Evolutionary conservation across 2,888 invertebrate species (phyloP).

Genomic region (Drosophila mercatorum): DNA sequence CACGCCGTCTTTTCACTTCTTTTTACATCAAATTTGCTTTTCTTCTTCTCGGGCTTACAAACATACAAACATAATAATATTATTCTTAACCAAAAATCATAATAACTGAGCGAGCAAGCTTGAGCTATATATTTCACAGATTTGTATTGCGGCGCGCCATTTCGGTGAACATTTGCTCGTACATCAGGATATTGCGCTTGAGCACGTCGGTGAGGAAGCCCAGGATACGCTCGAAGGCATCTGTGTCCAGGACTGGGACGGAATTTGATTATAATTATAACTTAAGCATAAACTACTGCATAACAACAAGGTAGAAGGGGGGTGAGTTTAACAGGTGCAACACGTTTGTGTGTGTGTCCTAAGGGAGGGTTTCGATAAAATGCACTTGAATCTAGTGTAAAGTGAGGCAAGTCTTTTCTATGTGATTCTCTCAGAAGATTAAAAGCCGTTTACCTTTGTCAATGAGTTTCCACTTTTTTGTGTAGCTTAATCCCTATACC

Average conservation of each 20-base stretch:
- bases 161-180: constrained; percentile 87
- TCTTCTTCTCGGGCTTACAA: constrained; percentile 31
- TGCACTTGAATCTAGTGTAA: background rate
- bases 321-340: background rate
- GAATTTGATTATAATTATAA: constrained; percentile 26
- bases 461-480: background rate
- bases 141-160: constrained; percentile 73
- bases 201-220: constrained; percentile 99
- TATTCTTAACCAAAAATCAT: constrained; percentile 2
- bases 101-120: background rate
- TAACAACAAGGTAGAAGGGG: constrained; percentile 3
- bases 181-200: constrained; percentile 98
- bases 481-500: background rate
- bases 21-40: constrained; percentile 42
- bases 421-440: background rate
- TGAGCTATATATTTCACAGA: constrained; percentile 41
- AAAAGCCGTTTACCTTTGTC: background rate
- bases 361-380: background rate
- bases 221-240: constrained; percentile 97
- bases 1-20: background rate
- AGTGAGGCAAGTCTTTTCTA: constrained; percentile 1
- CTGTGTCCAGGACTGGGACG: constrained; percentile 94
- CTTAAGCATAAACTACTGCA: constrained; percentile 4
- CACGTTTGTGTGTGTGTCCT: constrained; percentile 6
- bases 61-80: constrained; percentile 7